Evolutionary conservation across 2,797 vertebrate genomes (phyloP), one percentile per base, ranked within the genome.

Genomic region (Clarias platycephalus): DNA sequence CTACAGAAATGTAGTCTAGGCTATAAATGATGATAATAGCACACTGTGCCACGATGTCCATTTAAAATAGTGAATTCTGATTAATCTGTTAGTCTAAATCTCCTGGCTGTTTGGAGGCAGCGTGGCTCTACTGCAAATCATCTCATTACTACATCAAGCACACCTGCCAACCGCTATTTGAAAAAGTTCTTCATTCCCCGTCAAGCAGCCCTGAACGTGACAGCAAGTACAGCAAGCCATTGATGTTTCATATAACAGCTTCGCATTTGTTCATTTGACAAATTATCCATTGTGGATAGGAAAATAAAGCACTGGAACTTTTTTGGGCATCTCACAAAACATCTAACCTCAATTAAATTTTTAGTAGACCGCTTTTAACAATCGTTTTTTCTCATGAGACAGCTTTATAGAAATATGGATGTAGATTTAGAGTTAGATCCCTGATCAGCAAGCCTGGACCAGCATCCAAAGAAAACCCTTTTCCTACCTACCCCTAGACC

Each of bases 121-220:
- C 71, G 40, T 81, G 83, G 55, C 58, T 77, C 28, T 63, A 82
- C 80, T 86, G 70, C 77, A 84, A 82, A 86, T 88, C 72, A 16
- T 60, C 77, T 62, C 77, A 83, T 85, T 77, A 83, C 55, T 40
- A 44, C 62, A 78, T 34, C 74, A 16, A 75, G 37, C 70, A 55
- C 63, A 67, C 64, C 79, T 78, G 57, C 81, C 70, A 70, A 44
- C 71, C 34, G 37, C 44, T 77, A 70, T 81, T 37, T 58, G 37
- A 81, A 81, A 86, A 57, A 40, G 78, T 75, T 68, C 62, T 67
- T 83, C 37, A 31, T 67, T 81, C 62, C 82, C 44, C 58, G 37
- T 70, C 63, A 81, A 78, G 4, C 82, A 34, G 20, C 31, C 26
- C 20, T 74, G 34, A 22, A 60, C 15, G 72, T 28, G 63, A 83